Conservation (phyloP, 2,113 vertebrate genomes). For the Aphyosemion australe region DNA sequence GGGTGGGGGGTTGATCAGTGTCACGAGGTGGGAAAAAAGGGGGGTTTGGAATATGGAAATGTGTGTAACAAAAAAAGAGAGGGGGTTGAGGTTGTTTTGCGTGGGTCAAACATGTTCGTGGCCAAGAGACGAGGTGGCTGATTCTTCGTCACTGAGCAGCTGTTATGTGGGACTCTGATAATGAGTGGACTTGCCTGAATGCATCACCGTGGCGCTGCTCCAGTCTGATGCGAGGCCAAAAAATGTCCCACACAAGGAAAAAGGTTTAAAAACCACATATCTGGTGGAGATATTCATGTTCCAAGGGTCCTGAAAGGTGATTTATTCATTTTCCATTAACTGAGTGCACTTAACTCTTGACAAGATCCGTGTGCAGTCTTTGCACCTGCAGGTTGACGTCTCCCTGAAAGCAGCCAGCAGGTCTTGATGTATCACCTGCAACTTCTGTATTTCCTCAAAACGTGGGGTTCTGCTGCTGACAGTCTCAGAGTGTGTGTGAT, state of each 20-base stretch:
- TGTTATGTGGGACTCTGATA: constrained; percentile 78
- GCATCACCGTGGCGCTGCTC: constrained; percentile 66
- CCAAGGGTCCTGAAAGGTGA: neutral
- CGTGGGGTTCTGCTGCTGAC: constrained; percentile 29
- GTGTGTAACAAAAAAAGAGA: constrained; percentile 5
- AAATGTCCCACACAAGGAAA: constrained; percentile 51
- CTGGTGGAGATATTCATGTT: neutral
- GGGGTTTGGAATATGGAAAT: constrained; percentile 67
- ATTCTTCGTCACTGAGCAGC: constrained; percentile 71
- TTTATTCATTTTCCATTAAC: constrained; percentile 2
- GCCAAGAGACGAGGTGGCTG: constrained; percentile 63
- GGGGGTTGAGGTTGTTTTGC: constrained; percentile 40
- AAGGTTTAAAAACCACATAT: constrained; percentile 8
- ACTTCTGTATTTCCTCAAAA: constrained; percentile 45
- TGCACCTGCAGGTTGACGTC: constrained; percentile 53
- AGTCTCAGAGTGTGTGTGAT: constrained; percentile 48
- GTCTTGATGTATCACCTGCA: constrained; percentile 43
- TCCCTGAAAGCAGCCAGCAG: constrained; percentile 26
- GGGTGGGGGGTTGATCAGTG: constrained; percentile 47
- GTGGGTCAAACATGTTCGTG: constrained; percentile 65
- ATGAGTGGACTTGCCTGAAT: constrained; percentile 72
- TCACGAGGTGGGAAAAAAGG: constrained; percentile 50
- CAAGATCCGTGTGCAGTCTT: constrained; percentile 1
- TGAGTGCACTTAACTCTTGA: neutral
- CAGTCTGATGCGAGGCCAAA: constrained; percentile 47